Evolutionary conservation across 2,888 invertebrate genomes (phyloP), one percentile per base, ranked within the genome.

Genomic region (Nomada fabriciana): DNA sequence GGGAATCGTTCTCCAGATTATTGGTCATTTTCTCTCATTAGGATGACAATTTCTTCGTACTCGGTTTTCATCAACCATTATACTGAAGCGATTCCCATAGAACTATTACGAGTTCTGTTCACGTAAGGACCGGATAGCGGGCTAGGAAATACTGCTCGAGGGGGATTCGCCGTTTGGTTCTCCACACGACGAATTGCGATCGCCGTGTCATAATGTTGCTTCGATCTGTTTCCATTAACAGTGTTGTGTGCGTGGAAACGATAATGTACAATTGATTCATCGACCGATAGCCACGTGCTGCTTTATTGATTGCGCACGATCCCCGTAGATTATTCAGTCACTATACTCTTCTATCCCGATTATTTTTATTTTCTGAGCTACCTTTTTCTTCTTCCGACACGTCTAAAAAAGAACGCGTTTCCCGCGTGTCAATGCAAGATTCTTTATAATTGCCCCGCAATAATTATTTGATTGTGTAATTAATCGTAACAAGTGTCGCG

Each of bases 1-100:
- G 13, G 53, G 70, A 67, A 57, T 67, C 20, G 65, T 71, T 57
- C 57, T 59, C 13, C 47, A 69, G 77, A 86, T 86, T 86, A 70
- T 52, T 71, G 73, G 63, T 73, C 70, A 86, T 86, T 86, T 80
- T 70, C 76, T 73, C 50, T 64, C 64, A 53, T 80, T 76, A 72
- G 64, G 60, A 69, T 73, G 65, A 82, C 74, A 61, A 74, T 73
- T 76, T 78, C 50, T 53, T 63, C 71, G 60, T 25, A 52, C 42
- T 50, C 72, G 76, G 60, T 83, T 73, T 80, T 73, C 76, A 73
- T 69, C 72, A 86, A 83, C 67, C 75, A 61, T 67, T 59, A 23
- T 13, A 47, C 59, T 25, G 10, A 11, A 11, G 9, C 23, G 10
- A n/a, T 13, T 7, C 11, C 10, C 23, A 36, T 5, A 23, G 23